A percentile compares a stretch with the other conserved stretches of the same genome.
Conservation (phyloP, 2,113 vertebrate genomes). For the Columba livia region DNA sequence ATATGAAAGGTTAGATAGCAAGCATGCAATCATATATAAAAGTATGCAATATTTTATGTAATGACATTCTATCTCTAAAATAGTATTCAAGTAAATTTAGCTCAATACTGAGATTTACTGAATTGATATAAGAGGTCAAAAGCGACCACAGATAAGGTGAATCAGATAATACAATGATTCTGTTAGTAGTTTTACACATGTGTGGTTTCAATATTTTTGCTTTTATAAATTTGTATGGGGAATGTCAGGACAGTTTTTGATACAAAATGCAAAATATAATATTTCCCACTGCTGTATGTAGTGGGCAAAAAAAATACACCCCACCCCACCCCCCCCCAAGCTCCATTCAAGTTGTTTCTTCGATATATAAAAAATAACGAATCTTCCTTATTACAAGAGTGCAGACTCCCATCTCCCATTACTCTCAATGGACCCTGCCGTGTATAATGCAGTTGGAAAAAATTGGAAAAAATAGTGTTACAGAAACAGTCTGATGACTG, state of each 20-base stretch:
- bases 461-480: background rate
- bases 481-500: no score
- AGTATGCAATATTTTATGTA: background rate
- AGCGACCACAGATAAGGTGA: background rate
- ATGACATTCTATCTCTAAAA: background rate
- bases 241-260: background rate
- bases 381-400: background rate
- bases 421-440: background rate
- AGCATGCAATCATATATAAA: background rate
- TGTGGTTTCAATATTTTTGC: background rate
- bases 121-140: background rate
- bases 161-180: background rate
- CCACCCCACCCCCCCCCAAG: accelerated
- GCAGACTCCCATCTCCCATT: background rate
- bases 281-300: background rate
- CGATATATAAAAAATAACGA: background rate
- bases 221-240: background rate
- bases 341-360: background rate
- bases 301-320: background rate
- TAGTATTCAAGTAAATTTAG: background rate
- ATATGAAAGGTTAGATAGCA: background rate
- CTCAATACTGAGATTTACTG: background rate
- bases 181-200: background rate
- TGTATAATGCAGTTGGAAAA: background rate
- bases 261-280: background rate